Conservation (phyloP, 2,797 vertebrate species). For the Sebastes itinus region DNA sequence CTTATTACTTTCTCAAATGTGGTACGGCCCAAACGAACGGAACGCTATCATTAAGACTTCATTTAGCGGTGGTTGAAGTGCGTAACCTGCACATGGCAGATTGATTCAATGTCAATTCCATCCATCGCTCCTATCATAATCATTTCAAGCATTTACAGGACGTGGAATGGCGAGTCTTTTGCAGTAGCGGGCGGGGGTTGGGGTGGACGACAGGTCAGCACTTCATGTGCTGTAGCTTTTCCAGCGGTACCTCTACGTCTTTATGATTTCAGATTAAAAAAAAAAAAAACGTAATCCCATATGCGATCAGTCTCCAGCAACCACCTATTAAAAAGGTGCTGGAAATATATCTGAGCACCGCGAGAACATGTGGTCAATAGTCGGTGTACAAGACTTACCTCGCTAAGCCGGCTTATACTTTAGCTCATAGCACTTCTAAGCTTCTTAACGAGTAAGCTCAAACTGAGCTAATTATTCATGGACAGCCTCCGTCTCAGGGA, state of each 20-base stretch:
- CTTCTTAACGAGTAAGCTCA: conserved; percentile 78
- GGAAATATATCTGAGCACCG: conserved; percentile 42
- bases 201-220: conserved; percentile 22
- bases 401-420: conserved; percentile 77
- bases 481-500: conserved; percentile 60
- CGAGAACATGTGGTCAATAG: conserved; percentile 70
- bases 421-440: conserved; percentile 78
- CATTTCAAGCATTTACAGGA: conserved; percentile 47
- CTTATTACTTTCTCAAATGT: conserved; percentile 50
- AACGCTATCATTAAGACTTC: conserved; percentile 37
- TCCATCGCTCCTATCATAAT: conserved; percentile 21
- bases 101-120: conserved; percentile 30
- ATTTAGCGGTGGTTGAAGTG: conserved; percentile 5
- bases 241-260: background rate
- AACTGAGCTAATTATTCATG: conserved; percentile 80
- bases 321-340: conserved; percentile 33
- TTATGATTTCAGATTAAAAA: conserved; percentile 18
- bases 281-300: conserved; percentile 33
- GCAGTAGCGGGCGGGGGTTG: background rate
- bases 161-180: conserved; percentile 2
- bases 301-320: conserved; percentile 23
- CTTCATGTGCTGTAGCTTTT: conserved; percentile 5
- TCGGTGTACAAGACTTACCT: conserved; percentile 73
- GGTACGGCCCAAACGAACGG: conserved; percentile 18
- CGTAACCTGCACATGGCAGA: conserved; percentile 2